phyloP scores from a whole-genome alignment of 2,797 vertebrate species.

The Leucoraja ocellata region DNA sequence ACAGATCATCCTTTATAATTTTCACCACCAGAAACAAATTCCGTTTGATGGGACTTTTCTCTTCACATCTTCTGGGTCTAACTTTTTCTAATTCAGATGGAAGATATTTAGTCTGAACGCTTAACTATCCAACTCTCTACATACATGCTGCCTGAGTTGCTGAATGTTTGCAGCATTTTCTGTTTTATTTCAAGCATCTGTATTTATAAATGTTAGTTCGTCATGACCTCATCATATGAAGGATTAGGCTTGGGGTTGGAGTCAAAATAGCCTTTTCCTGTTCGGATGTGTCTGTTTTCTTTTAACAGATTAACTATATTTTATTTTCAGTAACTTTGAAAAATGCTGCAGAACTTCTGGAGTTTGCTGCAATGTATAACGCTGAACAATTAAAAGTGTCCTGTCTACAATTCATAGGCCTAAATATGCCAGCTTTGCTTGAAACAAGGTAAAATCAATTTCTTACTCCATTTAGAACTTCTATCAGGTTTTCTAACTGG shows the following conservation, averaged over 20 bases:
- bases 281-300: neutral
- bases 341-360: slow-evolving; percentile 82
- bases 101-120: no score
- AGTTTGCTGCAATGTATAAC: slow-evolving; percentile 83
- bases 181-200: no score
- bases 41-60: no score
- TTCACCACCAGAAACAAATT: no score
- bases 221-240: neutral
- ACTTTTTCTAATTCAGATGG: no score
- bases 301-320: slow-evolving; percentile 28
- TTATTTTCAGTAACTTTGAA: slow-evolving; percentile 79
- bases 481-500: neutral
- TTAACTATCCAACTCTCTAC: no score
- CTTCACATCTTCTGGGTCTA: no score
- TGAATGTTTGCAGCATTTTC: no score
- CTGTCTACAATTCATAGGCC: slow-evolving; percentile 85
- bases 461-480: neutral
- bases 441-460: slow-evolving; percentile 72
- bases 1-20: no score
- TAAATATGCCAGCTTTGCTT: slow-evolving; percentile 86
- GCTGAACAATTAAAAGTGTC: slow-evolving; percentile 89
- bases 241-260: neutral
- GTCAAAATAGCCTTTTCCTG: neutral
- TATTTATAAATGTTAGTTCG: no score
- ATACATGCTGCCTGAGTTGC: no score